Conservation (phyloP, 1,140 invertebrate species). For the Rhopalosiphum maidis region DNA sequence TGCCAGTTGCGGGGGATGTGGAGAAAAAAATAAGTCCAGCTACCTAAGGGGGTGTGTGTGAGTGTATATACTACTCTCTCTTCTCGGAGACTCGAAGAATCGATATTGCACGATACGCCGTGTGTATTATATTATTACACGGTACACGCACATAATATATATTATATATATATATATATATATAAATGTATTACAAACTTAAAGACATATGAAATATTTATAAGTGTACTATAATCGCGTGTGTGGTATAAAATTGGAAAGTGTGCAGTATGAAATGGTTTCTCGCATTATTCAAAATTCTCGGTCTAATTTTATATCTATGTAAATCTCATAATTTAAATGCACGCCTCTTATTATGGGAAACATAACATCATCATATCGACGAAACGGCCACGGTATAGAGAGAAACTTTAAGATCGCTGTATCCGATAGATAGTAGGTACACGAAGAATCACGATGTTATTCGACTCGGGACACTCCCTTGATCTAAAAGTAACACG, state of each 20-base stretch:
- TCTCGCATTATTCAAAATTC: neutral
- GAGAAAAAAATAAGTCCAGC: neutral
- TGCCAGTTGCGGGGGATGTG: constrained; percentile 12
- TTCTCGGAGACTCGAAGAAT: neutral
- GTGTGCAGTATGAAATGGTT: neutral
- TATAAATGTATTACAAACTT: neutral
- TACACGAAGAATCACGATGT: neutral
- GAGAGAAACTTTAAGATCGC: neutral
- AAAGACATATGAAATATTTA: neutral
- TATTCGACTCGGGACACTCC: neutral
- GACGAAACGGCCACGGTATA: neutral
- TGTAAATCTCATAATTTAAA: neutral
- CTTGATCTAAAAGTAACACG: no score
- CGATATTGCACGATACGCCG: constrained; percentile 9
- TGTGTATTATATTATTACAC: neutral
- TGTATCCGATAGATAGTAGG: neutral
- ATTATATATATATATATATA: neutral
- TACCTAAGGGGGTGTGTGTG: neutral
- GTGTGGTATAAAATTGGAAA: constrained; percentile 1
- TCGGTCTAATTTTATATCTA: neutral
- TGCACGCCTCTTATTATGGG: neutral
- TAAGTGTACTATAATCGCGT: neutral
- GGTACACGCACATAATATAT: neutral
- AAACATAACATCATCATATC: neutral
- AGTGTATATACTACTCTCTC: neutral